These are phyloP conservation scores for Drosophila aldrichi DNA, from an alignment of 2,888 invertebrate species.

Conservation along the genomic window DNA sequence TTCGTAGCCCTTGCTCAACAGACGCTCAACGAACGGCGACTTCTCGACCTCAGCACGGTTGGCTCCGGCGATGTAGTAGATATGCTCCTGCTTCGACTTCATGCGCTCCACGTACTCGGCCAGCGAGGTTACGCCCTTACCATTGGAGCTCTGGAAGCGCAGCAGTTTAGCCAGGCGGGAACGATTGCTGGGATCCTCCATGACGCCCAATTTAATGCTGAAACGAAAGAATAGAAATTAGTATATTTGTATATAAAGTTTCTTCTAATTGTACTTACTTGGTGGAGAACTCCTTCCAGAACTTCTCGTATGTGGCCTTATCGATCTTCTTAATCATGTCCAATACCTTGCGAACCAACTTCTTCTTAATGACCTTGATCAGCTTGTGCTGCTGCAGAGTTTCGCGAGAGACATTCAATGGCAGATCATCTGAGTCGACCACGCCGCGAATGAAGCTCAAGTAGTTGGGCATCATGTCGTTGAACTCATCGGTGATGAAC, in stretches of 20 bases:
- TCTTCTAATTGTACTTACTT: conserved; percentile 87
- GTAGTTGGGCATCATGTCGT: conserved; percentile 99
- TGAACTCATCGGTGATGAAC: conserved; percentile 99
- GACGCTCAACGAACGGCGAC: conserved; percentile 98
- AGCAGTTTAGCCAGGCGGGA: conserved; percentile 97
- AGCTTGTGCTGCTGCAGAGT: conserved; percentile 99
- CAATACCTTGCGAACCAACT: conserved; percentile 97
- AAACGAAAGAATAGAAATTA: not conserved
- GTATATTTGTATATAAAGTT: not conserved
- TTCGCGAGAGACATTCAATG: conserved; percentile 98
- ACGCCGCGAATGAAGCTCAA: conserved; percentile 97
- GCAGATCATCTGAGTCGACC: conserved; percentile 99
- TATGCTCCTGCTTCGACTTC: conserved; percentile 97
- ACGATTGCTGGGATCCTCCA: conserved; percentile 98
- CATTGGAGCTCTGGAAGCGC: conserved; percentile 93
- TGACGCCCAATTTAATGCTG: conserved; percentile 97
- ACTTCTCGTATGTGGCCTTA: conserved; percentile 94
- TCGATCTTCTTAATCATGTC: conserved; percentile 99
- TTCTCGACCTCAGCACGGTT: conserved; percentile 93
- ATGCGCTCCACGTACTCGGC: conserved; percentile 96
- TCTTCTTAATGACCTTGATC: conserved; percentile 99
- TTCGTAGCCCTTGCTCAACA: conserved; percentile 97
- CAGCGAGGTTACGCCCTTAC: conserved; percentile 89
- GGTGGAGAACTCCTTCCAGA: conserved; percentile 99
- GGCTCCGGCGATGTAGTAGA: conserved; percentile 98